Evolutionary conservation across 1,140 invertebrate species (phyloP), one percentile per base, ranked within the genome.

Genomic region (Matsumurasca onukii): DNA sequence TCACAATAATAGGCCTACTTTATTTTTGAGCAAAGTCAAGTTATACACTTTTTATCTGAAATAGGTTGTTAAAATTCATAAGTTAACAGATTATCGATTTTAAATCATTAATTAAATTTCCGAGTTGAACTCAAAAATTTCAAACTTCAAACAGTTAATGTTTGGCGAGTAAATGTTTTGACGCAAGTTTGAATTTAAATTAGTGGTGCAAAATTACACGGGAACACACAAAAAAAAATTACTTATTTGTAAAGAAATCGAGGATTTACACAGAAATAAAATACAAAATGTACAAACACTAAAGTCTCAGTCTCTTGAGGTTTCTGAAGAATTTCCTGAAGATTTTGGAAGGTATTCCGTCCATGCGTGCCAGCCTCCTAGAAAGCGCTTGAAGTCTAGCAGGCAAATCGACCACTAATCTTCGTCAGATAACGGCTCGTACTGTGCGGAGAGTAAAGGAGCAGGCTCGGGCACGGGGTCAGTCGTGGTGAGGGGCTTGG

Each of bases 351-450:
- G 49, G 39, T 51, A 65, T 39, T 39, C 62, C 62, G 48, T 65
- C 64, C 64, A 66, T 29, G 39, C 22, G 25, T 24, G 15, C 64
- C 64, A 66, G 48, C 64, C 64, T 30, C 49, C 49, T 17, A 68
- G 49, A n/a, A 68, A 68, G 31, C 22, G 30, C 17, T 51, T 9
- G 25, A 61, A 61, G 24, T 61, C 57, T 31, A 61, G 49, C 52
- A 59, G 24, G 39, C 59, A 63, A 52, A 68, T 59, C 34, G 52
- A 68, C 57, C 52, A 68, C 67, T 83, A 94, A 84, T 94, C 92
- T 81, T 94, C 92, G 81, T 94, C 92, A 66, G 91, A 93, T 1
- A 94, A 83, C 24, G 91, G 90, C 79, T 94, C 92, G 79, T 94
- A 94, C 78, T 94, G 91, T 67, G 90, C 88, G 22, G 89, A 91